Conservation (phyloP, 2,113 vertebrate genomes). For the Albula glossodonta region DNA sequence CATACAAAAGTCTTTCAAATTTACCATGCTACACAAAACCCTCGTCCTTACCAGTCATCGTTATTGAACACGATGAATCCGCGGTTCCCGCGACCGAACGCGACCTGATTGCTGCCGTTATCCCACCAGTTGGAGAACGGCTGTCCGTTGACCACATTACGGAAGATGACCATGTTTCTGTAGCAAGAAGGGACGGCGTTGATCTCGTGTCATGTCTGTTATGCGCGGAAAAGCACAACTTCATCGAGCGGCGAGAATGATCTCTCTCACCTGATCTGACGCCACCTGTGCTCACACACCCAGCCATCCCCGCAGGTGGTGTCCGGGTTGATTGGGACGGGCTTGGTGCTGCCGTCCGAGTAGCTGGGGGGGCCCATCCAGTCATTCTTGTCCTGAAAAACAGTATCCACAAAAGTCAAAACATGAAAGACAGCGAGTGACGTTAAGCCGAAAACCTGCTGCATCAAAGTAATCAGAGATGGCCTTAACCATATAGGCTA, state of each 20-base stretch:
- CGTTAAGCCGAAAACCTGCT: no score
- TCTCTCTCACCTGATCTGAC: conserved; percentile 79
- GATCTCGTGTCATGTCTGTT: background rate
- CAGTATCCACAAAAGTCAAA: no score
- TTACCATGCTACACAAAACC: no score
- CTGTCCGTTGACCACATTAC: conserved; percentile 81
- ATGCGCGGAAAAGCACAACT: background rate
- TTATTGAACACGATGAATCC: conserved; percentile 90
- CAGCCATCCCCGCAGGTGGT: conserved; percentile 86
- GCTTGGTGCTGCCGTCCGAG: conserved; percentile 75
- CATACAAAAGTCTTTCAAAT: background rate
- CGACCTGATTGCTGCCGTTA: conserved; percentile 86
- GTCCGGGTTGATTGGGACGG: conserved; percentile 82
- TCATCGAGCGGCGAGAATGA: no score
- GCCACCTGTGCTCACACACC: conserved; percentile 95
- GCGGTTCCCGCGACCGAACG: conserved; percentile 83
- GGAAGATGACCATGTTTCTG: conserved; percentile 92
- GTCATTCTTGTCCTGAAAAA: conserved; percentile 81
- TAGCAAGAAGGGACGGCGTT: background rate
- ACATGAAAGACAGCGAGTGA: background rate
- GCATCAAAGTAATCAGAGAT: no score
- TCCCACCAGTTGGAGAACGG: conserved; percentile 92
- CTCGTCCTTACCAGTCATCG: conserved; percentile 75
- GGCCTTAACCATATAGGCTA: no score
- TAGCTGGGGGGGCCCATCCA: conserved; percentile 86